A percentile compares a stretch with the other conserved stretches of the same genome.
phyloP scores from a whole-genome alignment of 37 sponge, comb jelly and placozoan genomes.

The Mnemiopsis leidyi region DNA sequence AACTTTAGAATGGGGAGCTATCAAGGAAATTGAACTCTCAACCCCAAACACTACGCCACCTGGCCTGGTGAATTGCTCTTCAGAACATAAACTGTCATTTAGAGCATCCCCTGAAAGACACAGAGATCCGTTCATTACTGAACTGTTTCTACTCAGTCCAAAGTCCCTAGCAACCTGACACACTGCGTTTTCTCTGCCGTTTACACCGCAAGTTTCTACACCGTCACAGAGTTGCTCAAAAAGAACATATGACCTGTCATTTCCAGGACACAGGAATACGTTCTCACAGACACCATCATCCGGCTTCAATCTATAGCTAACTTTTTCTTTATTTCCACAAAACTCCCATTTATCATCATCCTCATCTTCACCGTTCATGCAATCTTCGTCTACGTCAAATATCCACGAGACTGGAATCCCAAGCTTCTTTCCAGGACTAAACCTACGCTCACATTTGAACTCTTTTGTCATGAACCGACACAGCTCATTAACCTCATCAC shows the following conservation, averaged over 20 bases:
- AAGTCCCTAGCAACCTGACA: background rate
- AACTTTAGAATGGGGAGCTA: background rate
- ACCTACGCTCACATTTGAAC: background rate
- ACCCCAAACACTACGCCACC: background rate
- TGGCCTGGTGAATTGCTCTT: background rate
- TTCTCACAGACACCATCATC: background rate
- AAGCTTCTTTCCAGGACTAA: background rate
- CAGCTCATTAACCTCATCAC: background rate
- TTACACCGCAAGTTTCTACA: background rate
- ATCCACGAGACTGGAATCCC: background rate
- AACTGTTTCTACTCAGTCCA: background rate
- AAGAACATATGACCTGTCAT: background rate
- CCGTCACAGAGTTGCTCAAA: slow-evolving; percentile 10
- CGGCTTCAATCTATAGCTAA: background rate
- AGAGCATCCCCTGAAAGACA: background rate
- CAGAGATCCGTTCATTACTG: background rate
- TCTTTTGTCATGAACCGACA: background rate
- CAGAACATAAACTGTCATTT: background rate
- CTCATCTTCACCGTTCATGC: background rate
- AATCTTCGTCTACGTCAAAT: background rate
- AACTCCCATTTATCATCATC: background rate
- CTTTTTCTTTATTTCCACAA: background rate
- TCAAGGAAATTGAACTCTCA: background rate
- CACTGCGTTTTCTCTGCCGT: background rate
- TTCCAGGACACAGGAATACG: background rate